Base-by-base conservation (phyloP, 92 coral and sea anemone genomes). In the Palythoa heliodiscus region DNA sequence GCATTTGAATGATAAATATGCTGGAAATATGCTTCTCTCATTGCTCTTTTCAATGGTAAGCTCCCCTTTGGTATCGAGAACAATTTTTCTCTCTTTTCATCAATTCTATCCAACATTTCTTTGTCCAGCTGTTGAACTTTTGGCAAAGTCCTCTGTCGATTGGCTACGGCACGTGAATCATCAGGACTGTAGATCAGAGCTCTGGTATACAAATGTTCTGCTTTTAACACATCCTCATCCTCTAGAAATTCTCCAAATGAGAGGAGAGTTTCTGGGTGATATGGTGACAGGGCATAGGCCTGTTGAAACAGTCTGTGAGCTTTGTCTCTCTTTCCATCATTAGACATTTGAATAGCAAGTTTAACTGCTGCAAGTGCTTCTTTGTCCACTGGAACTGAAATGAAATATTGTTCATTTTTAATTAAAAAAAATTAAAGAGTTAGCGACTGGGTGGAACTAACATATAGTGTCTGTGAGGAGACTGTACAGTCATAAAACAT, bases 1-100 rank as follows among this genome's bases (percentile, higher is more conserved):
- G 99, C 99, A 86, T 95, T 96, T 22, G 99, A 92, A 55, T 96
- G 99, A 80, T 92, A 95, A 40, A 96, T 96, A 72, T 96, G 99
- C 75, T 94, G 95, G 76, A 88, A 96, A 77, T 96, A 96, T n/a
- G 99, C 99, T 82, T 96, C 99, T 38, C 90, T 89, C 53, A 96
- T 90, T 15, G 98, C 99, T 75, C 99, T 84, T 68, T 96, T 95
- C 88, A 96, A 83, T 10, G 98, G 90, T 38, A 93, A 86, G 66
- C 98, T 96, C 13, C 93, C 93, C 43, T 93, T 90, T 11, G 99
- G 99, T 13, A 96, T 72, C 15, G 91, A 83, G 79, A 91, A 96
- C 54, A 96, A 87, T 75, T 91, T 88, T 70, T 92, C 94, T 54
- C 98, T 85, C 78, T 96, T 96, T 29, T 83, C 86, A 83, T 96